A percentile compares a stretch with the other conserved stretches of the same genome.
These are phyloP conservation scores for Drosophila pseudotakahashii DNA, from an alignment of 2,888 invertebrate species.

Conservation along the genomic window DNA sequence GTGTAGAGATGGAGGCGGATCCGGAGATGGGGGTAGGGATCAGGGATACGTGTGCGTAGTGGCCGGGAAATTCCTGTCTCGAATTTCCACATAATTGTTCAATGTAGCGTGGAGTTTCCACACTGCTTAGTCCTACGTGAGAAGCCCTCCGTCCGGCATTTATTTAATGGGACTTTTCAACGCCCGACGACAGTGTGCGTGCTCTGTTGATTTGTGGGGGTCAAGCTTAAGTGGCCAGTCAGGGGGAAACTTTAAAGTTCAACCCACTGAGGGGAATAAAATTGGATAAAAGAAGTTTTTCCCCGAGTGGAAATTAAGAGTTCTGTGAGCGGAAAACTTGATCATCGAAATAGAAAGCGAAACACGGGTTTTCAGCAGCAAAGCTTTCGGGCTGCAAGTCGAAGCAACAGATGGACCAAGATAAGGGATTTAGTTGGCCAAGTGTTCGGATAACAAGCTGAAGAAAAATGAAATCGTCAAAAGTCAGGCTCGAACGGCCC, in stretches of 20 bases:
- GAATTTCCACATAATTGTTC: slow-evolving; percentile 75
- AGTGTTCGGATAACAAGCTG: too few relatives aligned
- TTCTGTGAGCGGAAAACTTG: too few relatives aligned
- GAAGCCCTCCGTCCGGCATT: slow-evolving; percentile 37
- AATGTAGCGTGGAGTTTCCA: slow-evolving; percentile 77
- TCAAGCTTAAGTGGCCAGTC: slow-evolving; percentile 30
- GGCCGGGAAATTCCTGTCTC: slow-evolving; percentile 63
- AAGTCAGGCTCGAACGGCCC: too few relatives aligned
- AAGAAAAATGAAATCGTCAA: too few relatives aligned
- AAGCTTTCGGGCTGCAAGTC: too few relatives aligned
- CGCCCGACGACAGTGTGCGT: slow-evolving; percentile 47
- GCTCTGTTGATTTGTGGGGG: slow-evolving; percentile 50
- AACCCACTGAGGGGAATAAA: slow-evolving; percentile 19
- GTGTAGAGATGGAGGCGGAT: too few relatives aligned
- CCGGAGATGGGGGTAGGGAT: neutral
- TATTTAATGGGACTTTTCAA: slow-evolving; percentile 77
- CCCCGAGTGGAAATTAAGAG: too few relatives aligned
- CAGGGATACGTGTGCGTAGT: slow-evolving; percentile 16
- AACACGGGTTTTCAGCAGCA: too few relatives aligned
- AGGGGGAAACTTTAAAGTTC: slow-evolving; percentile 35
- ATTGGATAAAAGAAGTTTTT: slow-evolving; percentile 37
- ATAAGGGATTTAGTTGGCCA: neutral
- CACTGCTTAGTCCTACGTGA: slow-evolving; percentile 56
- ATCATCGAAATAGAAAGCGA: too few relatives aligned
- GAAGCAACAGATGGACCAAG: neutral